Evolutionary conservation across 2,888 invertebrate species (phyloP).

Genomic region (Thyatira batis): DNA sequence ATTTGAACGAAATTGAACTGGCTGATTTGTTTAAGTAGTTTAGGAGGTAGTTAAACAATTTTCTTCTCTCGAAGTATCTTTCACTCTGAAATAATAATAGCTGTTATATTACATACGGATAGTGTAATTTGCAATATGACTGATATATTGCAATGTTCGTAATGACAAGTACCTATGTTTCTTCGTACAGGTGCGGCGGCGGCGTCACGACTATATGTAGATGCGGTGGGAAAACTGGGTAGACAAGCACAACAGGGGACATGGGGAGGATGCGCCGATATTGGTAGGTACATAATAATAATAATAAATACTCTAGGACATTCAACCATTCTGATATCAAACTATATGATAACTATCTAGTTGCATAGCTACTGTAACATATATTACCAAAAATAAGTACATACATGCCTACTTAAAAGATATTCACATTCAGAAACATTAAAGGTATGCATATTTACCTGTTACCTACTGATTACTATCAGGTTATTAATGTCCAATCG

Average conservation of each 20-base stretch:
- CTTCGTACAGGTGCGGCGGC: slow-evolving; percentile 90
- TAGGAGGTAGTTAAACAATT: not conserved
- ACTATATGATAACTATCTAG: not conserved
- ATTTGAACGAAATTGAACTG: not conserved
- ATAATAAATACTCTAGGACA: too few species aligned
- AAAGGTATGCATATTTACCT: too few species aligned
- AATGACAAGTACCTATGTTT: not conserved
- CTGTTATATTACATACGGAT: not conserved
- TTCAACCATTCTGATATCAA: too few species aligned
- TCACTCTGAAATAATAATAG: slow-evolving; percentile 1
- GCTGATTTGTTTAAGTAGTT: not conserved
- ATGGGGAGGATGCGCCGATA: slow-evolving; percentile 94
- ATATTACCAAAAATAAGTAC: too few species aligned
- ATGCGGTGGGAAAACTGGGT: slow-evolving; percentile 93
- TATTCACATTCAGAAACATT: not conserved
- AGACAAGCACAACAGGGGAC: slow-evolving; percentile 95
- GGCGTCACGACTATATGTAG: slow-evolving; percentile 93
- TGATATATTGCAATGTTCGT: not conserved
- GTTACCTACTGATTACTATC: not conserved
- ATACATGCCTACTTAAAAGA: too few species aligned
- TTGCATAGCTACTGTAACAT: not conserved
- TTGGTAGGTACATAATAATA: slow-evolving; percentile 86
- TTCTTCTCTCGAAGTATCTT: not conserved
- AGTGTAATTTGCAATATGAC: not conserved
- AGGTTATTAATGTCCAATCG: too few species aligned